Base-by-base conservation (phyloP, 2,888 invertebrate genomes). In the Teinopalpus imperialis region DNA sequence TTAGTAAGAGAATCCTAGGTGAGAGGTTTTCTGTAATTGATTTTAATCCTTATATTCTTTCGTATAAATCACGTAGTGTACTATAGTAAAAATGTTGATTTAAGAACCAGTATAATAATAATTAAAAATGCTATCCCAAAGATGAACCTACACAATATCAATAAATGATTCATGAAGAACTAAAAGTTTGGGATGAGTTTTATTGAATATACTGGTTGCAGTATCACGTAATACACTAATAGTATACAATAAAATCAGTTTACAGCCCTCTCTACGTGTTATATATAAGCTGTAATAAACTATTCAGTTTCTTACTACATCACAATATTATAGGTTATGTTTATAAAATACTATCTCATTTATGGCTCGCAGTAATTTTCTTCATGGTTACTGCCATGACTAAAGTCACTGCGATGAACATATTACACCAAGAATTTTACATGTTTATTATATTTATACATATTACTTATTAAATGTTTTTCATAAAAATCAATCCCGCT, bases 1-100 rank as follows among this genome's bases (percentile, higher is more conserved):
- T 74, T 68, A 72, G 66, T 72, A 72, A 62, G 41, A 45, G 41
- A 42, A 44, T 49, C 3, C 43, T 49, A 46, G 50, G 39, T 37
- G 26, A 37, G 27, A 16, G 12, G 34, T 42, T 35, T 27, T 8
- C 16, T 34, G 32, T 29, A 27, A 18, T 24, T 12, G 43, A 30
- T 40, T 39, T 40, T 32, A 31, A 24, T 16, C n/a, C 12, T 12
- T 44, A 21, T 16, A 34, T 27, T 42, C n/a, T 16, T 34, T 24
- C 7, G 10, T 20, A 23, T 40, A 27, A 45, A 21, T 21, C 8
- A 26, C 31, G 32, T 44, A 37, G 26, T 32, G 26, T 27, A 24
- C 27, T 39, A 26, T 30, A 20, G 26, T 39, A 32, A 13, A 7
- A 13, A 31, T 37, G 32, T 31, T 14, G 45, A 14, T 40, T 12